Evolutionary conservation across 2,113 vertebrate species (phyloP), one percentile per base, ranked within the genome.

Genomic region (Thryonomys swinderianus): DNA sequence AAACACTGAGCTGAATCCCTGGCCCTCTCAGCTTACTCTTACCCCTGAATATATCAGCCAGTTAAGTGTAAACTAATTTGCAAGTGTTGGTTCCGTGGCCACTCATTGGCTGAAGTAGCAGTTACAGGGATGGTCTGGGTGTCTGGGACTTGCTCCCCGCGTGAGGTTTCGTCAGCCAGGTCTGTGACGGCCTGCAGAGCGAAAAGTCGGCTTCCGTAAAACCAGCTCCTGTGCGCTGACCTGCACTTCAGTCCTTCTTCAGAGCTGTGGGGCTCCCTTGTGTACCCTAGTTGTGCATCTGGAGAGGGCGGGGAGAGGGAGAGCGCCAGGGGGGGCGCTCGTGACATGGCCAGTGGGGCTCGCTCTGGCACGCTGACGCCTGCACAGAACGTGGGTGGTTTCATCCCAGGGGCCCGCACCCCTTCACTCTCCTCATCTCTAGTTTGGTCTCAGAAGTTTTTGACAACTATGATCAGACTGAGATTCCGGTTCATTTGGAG

Each of bases 401-500:
- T 78, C 17, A 14, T 78, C 45, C 8, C 62, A 32, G 14, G 25
- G 13, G 3, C 48, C 48, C 61, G 3, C 62, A 11, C 3, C 62
- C 8, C 17, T 78, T 21, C 67, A 18, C 8, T 78, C 34, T 78
- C 30, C 74, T 53, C 48, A 78, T 32, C 30, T 53, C 45, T 78
- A 27, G 48, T 53, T 53, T 51, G 25, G 4, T 81, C 62, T 8
- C 14, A 42, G 25, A 53, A 42, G 37, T 21, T 84, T 40, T 37
- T 21, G n/a, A 30, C 55, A 71, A 90, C 51, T 62, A 48, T 59
- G 78, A 78, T 81, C 9, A 71, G 40, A 55, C 59, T 71, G 83
- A 89, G 62, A 32, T 59, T 83, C 94, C 78, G 34, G 25, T 34
- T 90, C 67, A 34, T 42, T 71, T 88, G 57, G 88, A 59, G 82